Evolutionary conservation across 2,888 invertebrate genomes (phyloP).

Genomic region (Girardia tigrina): DNA sequence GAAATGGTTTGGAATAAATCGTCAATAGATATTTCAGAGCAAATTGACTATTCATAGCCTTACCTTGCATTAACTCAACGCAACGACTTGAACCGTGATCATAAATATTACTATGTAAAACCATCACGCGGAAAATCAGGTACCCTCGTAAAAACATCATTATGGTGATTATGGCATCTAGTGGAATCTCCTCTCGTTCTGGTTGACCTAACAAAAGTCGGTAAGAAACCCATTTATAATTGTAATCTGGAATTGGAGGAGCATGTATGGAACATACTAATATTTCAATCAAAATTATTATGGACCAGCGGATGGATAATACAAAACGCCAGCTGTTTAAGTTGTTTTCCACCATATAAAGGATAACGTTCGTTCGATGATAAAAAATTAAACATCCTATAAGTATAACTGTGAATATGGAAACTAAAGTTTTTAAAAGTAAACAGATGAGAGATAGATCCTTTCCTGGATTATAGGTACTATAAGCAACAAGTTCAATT

Average conservation of each 20-base stretch:
- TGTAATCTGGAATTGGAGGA: constrained; percentile 4
- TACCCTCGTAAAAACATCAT: background rate
- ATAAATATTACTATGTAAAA: background rate
- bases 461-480: background rate
- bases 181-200: background rate
- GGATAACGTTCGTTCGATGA: background rate
- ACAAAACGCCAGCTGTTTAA: constrained; percentile 2
- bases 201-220: background rate
- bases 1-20: background rate
- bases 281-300: background rate
- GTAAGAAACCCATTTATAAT: background rate
- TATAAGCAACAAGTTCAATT: background rate
- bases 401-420: background rate
- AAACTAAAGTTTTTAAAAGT: background rate
- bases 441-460: background rate
- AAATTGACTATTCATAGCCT: background rate
- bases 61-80: background rate
- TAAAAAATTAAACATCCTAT: background rate
- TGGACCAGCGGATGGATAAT: background rate
- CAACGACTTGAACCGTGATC: constrained; percentile 1
- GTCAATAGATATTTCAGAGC: constrained; percentile 2
- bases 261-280: background rate
- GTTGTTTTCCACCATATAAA: background rate
- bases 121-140: background rate
- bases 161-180: background rate